phyloP scores from a whole-genome alignment of 2,113 vertebrate genomes.

The Origma solitaria region DNA sequence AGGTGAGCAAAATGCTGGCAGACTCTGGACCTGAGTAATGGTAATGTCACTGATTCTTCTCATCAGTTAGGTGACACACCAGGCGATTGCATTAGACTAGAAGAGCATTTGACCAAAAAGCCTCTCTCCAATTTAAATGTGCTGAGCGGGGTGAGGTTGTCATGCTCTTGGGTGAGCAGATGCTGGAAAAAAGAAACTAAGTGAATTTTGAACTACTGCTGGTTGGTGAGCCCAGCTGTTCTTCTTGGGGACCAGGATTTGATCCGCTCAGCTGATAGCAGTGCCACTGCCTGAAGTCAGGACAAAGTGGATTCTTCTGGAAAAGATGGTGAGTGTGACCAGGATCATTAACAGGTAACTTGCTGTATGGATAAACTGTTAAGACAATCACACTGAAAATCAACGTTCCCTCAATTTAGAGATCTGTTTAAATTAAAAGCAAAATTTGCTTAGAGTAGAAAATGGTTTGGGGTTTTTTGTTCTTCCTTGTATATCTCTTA shows the following conservation, averaged over 20 bases:
- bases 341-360: not conserved
- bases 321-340: not conserved
- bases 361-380: not conserved
- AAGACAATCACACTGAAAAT: not conserved
- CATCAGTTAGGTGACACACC: not conserved
- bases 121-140: not conserved
- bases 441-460: not conserved
- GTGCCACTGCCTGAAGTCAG: not conserved
- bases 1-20: not conserved
- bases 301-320: not conserved
- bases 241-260: not conserved
- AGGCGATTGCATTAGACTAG: not conserved
- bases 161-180: not conserved
- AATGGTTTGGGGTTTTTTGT: not conserved
- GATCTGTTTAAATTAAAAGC: not conserved
- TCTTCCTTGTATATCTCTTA: not conserved
- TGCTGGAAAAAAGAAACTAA: not conserved
- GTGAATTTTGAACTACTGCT: not conserved
- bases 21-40: not conserved
- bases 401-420: not conserved
- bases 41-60: not conserved
- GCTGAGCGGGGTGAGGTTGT: not conserved
- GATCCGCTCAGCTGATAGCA: not conserved
- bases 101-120: not conserved
- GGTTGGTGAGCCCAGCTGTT: not conserved